Percentiles rank a stretch among this genome's conserved stretches.
Evolutionary conservation across 2,797 vertebrate species (phyloP).

Genomic region (Acanthurus tractus): DNA sequence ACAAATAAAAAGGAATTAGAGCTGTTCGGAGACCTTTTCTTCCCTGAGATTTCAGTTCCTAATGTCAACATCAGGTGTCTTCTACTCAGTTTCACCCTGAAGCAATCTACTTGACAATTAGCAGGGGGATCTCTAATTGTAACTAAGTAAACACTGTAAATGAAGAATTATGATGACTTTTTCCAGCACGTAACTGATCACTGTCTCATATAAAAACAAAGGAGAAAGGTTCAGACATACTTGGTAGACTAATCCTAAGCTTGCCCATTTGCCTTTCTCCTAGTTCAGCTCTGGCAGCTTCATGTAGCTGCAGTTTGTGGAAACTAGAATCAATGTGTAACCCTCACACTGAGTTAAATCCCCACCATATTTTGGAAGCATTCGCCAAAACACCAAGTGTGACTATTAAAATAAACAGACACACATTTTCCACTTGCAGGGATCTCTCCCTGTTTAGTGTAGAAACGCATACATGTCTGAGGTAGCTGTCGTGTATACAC

Average conservation of each 20-base stretch:
- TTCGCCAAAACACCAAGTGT: constrained; percentile 69
- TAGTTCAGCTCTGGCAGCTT: constrained; percentile 27
- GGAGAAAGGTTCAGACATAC: constrained; percentile 11
- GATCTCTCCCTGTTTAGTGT: constrained; percentile 68
- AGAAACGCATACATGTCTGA: constrained; percentile 67
- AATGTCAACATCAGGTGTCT: constrained; percentile 29
- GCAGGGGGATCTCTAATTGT: neutral
- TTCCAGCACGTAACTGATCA: constrained; percentile 15
- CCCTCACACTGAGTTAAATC: constrained; percentile 53
- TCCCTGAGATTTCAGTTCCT: neutral
- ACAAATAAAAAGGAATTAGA: constrained; percentile 20
- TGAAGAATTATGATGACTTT: constrained; percentile 19
- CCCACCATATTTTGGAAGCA: constrained; percentile 58
- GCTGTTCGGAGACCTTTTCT: neutral
- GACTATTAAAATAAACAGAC: constrained; percentile 80
- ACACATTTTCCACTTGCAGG: constrained; percentile 78
- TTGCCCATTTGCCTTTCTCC: constrained; percentile 30
- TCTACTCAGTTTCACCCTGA: neutral
- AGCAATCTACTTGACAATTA: constrained; percentile 28
- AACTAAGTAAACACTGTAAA: constrained; percentile 27
- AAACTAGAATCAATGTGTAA: constrained; percentile 61
- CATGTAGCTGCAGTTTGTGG: constrained; percentile 50
- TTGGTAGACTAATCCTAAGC: constrained; percentile 27
- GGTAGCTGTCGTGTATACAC: constrained; percentile 66
- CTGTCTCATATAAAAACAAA: constrained; percentile 22